Base-by-base conservation (phyloP, 2,888 invertebrate genomes). In the Cyclophora punctaria region DNA sequence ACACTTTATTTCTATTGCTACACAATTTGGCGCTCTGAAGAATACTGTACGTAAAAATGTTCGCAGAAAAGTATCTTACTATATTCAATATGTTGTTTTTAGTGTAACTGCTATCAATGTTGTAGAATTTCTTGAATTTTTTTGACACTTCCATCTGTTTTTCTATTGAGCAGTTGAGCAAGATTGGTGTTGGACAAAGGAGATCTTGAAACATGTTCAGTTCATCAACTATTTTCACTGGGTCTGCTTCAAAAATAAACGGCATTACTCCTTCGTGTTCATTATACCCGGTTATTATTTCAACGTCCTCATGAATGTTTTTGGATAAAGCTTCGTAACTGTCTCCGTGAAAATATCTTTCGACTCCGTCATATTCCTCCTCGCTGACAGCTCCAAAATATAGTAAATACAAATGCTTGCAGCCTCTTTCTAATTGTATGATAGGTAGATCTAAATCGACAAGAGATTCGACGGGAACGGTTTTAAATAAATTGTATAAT, bases 281-380 rank as follows among this genome's bases (percentile, higher is more conserved):
- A 20, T 91, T 93, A 3, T 92, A 73, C 4, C 95, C 95, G 7
- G 91, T 82, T 71, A 95, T 91, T 73, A 93, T 89, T 0, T 94
- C 93, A 0, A 92, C 83, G n/a, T 62, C 73, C 46, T 73, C 65
- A 41, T 90, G 78, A n/a, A 80, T 80, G n/a, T 91, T 90, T 20
- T 81, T 71, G 54, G 81, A 76, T 5, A 84, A 57, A 20, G 71
- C 68, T 41, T 90, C 78, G 35, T 58, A 48, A 1, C 7, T 50
- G 7, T 74, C 60, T n/a, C 69, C 72, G n/a, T 61, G 59, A 53
- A 67, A 77, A 58, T 71, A 79, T 46, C 63, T 63, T 49, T 78
- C 76, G 6, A 59, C 66, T 4, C 60, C 49, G 1, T 55, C 71
- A 52, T 76, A 75, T 37, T 65, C 40, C 37, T 69, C 67, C 59